These are phyloP conservation scores for Prunella strophiata DNA, from an alignment of 2,797 vertebrate genomes.

Conservation along the genomic window DNA sequence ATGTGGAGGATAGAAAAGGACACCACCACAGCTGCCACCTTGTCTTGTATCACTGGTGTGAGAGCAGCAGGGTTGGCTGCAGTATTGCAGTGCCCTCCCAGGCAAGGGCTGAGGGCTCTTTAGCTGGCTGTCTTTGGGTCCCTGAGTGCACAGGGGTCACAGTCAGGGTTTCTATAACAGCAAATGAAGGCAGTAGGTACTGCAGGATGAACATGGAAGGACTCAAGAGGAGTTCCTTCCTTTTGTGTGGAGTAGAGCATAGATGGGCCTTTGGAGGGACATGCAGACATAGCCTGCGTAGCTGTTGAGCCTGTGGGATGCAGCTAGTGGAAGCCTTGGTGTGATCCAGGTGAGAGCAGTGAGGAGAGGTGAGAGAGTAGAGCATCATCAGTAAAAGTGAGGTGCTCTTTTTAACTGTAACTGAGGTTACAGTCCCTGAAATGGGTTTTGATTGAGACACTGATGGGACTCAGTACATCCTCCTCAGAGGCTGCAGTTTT, in stretches of 20 bases:
- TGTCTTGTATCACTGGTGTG: neutral
- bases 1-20: neutral
- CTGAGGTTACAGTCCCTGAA: neutral
- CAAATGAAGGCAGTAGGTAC: neutral
- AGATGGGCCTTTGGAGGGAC: neutral
- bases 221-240: neutral
- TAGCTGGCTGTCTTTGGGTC: neutral
- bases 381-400: neutral
- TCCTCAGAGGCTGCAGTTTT: neutral
- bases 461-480: neutral
- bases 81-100: neutral
- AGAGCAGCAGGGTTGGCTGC: neutral
- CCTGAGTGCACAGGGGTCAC: neutral
- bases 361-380: neutral
- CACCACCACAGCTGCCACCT: neutral
- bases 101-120: neutral
- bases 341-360: neutral
- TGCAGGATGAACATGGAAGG: neutral
- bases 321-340: neutral
- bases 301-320: neutral
- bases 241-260: neutral
- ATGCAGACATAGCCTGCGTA: neutral
- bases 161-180: neutral
- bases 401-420: too few relatives aligned
- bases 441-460: neutral